Conservation (phyloP, 2,888 invertebrate genomes). For the Drosophila colorata region DNA sequence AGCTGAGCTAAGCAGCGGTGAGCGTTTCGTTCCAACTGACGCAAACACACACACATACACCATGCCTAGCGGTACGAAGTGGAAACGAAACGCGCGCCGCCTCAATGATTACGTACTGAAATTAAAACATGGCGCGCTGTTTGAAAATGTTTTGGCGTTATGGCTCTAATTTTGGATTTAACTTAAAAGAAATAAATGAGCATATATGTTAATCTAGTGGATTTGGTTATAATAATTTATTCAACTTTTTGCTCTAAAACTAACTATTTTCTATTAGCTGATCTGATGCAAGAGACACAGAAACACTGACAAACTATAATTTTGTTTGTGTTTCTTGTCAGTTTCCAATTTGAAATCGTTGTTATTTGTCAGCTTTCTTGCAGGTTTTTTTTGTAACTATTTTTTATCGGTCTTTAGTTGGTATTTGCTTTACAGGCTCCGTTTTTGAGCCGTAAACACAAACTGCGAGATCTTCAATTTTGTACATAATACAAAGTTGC, state of each 20-base stretch:
- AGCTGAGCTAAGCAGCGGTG: conserved; percentile 43
- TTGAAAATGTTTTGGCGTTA: conserved; percentile 6
- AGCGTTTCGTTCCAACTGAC: conserved; percentile 29
- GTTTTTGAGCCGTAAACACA: conserved; percentile 4
- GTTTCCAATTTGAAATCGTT: not conserved
- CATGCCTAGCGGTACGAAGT: conserved; percentile 3
- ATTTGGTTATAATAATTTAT: conserved; percentile 32
- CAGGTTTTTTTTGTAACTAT: not conserved
- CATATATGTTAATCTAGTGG: not conserved
- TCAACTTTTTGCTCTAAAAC: conserved; percentile 14
- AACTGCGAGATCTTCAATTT: conserved; percentile 38
- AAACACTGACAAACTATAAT: conserved; percentile 9
- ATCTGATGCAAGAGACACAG: conserved; percentile 14
- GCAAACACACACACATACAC: not conserved
- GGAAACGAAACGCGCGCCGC: conserved; percentile 18
- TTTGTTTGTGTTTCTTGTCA: not conserved
- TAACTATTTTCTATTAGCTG: conserved; percentile 20
- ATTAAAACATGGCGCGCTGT: conserved; percentile 19
- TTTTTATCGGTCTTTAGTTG: conserved; percentile 6
- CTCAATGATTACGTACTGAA: conserved; percentile 8
- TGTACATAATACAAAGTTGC: conserved; percentile 25
- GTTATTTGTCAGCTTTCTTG: not conserved
- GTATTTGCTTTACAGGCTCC: conserved; percentile 7
- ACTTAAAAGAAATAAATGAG: not conserved
- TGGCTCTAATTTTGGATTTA: not conserved